Evolutionary conservation across 1,140 invertebrate species (phyloP), one percentile per base, ranked within the genome.

Genomic region (Yoshiicerus persimilis): DNA sequence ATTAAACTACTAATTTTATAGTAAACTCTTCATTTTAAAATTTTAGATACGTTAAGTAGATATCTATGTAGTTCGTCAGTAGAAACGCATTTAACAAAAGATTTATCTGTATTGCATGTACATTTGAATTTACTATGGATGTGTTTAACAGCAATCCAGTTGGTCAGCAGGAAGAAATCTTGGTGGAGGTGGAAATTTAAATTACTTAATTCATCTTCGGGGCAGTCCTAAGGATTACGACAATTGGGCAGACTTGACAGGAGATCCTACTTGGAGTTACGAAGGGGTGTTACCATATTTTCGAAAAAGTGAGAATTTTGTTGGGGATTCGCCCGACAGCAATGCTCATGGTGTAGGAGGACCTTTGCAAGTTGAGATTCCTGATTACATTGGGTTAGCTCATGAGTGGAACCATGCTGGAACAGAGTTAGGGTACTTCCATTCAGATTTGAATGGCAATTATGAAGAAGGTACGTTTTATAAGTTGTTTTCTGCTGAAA

Each of bases 231-330:
- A 91, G 84, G 95, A 96, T 91, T 96, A 94, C 91, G 94, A 96
- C 91, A 90, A 92, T 25, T 96, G 95, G 95, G 93, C 93, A 41
- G 47, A 89, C 92, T 86, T 86, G 6, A 86, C 84, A 6, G 93
- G 94, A 16, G 93, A 93, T 38, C 84, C 90, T 11, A 92, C 94
- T 87, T 94, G 95, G 75, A 36, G 20, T 39, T 95, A 94, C 90
- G 92, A 94, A 4, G 93, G 93, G 30, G 92, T 94, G 10, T 92
- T 98, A 9, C 96, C 96, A 0, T 98, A 98, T 90, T 98, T 98
- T 91, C 95, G 95, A 89, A 98, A 98, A 91, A 96, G 96, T 0
- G 93, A 97, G 27, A 84, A 41, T 27, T 56, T 56, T 16, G 66
- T 83, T 8, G 77, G 77, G 1, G n/a, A 36, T 83, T 83, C 77